Evolutionary conservation across 2,113 vertebrate species (phyloP).

Genomic region (Thoracochromis brauschi): DNA sequence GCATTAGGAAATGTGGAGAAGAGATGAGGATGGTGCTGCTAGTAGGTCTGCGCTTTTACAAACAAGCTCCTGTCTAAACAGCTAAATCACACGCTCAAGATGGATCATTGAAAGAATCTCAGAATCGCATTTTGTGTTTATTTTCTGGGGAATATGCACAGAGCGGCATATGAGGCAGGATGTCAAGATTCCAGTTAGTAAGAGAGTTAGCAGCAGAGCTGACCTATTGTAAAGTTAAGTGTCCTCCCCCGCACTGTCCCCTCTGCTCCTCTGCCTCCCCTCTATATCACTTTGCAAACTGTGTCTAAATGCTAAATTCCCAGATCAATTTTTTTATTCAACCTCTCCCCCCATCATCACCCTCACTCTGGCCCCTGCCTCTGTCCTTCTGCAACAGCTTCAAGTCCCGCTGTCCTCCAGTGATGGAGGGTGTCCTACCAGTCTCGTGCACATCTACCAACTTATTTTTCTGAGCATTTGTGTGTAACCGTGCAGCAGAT

Average conservation of each 20-base stretch:
- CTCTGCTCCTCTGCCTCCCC: slow-evolving; percentile 42
- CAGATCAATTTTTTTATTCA: slow-evolving; percentile 77
- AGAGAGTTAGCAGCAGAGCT: slow-evolving; percentile 40
- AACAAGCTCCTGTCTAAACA: slow-evolving; percentile 65
- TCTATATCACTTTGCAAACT: slow-evolving; percentile 75
- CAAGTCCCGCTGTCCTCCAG: slow-evolving; percentile 60
- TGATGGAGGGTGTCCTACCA: slow-evolving; percentile 29
- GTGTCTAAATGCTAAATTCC: slow-evolving; percentile 80
- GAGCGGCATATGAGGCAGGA: background rate
- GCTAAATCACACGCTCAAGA: slow-evolving; percentile 50
- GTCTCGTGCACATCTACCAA: background rate
- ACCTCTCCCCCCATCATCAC: slow-evolving; percentile 49
- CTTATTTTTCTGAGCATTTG: background rate
- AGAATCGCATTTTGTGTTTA: background rate
- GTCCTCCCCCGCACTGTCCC: slow-evolving; percentile 41
- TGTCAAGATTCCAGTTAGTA: slow-evolving; percentile 32
- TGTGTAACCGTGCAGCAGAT: background rate
- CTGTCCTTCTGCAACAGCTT: slow-evolving; percentile 52
- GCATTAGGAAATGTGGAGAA: slow-evolving; percentile 67
- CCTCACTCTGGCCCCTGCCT: slow-evolving; percentile 40
- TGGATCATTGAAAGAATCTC: slow-evolving; percentile 11
- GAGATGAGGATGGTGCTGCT: slow-evolving; percentile 59
- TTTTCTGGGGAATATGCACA: background rate
- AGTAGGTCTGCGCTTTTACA: slow-evolving; percentile 50
- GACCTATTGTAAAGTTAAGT: slow-evolving; percentile 72